Base-by-base conservation (phyloP, 2,113 vertebrate species). In the Rafetus swinhoei region DNA sequence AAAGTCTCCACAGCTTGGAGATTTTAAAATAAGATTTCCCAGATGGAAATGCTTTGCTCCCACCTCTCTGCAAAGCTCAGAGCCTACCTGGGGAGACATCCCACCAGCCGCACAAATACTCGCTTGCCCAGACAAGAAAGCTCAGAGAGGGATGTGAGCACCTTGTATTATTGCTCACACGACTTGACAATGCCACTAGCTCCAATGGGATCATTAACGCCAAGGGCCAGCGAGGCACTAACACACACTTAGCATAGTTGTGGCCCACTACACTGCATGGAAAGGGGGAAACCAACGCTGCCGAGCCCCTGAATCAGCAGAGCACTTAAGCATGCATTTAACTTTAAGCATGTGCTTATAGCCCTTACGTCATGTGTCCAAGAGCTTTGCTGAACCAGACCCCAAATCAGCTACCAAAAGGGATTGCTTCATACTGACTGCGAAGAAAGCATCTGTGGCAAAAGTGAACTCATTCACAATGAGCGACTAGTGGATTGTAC, bases 381-480 rank as follows among this genome's bases (percentile, higher is more conserved):
- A 54, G 1, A 7, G 6, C 9, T 3, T 32, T 1, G 3, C 65
- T 72, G 18, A 60, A 13, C n/a, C 2, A 0, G 45, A 83, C 62
- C 83, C 79, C 7, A 9, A 57, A n/a, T 13, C n/a, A 4, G 54
- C 74, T 57, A 3, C 81, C 8, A 25, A 55, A 85, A 16, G 57
- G 83, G 21, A 85, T 76, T 88, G 89, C 81, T 35, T 45, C 45
- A 1, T 1, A 29, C 19, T 55, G 62, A 7, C 55, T 89, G 83
- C 79, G 50, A 77, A 45, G 74, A 77, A 27, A 50, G 27, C 32
- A 3, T 8, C 5, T 45, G 53, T 16, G 2, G 8, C 21, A 13
- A 21, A 8, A 72, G 12, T 6, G 3, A 81, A 24, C 88, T 80
- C 39, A 0, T 86, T 81, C 69, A 24, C 62, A 39, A 39, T 4